Base-by-base conservation (phyloP, 1,140 invertebrate genomes). In the Caenorhabditis remanei region DNA sequence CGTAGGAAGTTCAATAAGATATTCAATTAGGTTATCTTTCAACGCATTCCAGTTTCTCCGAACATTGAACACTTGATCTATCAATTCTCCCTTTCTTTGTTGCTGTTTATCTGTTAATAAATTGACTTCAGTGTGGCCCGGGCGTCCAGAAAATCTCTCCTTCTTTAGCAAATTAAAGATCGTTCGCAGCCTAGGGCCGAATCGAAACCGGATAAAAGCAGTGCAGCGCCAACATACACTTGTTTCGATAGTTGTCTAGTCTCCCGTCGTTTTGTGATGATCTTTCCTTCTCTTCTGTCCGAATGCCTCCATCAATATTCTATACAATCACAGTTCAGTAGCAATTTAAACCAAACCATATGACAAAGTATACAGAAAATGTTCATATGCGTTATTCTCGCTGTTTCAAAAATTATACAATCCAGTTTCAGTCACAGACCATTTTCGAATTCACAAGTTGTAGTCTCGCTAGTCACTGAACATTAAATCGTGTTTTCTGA, bases 211-310 rank as follows among this genome's bases (percentile, higher is more conserved):
- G 71, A 79, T 50, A 50, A 79, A 50, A 46, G 16, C 71, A 41
- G 7, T 50, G 14, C 71, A 24, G 13, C 71, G 14, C 41, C 71
- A 32, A 32, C 32, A 32, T 32, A 32, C 32, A 79, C 71, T 79
- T 53, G 71, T 79, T 79, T 79, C 71, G 71, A 50, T 79, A 79
- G 71, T 50, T 50, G 71, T 79, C 71, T 79, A 79, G 71, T 79
- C 71, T 53, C 71, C 40, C 71, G 46, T 53, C 46, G 46, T n/a
- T 79, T 50, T 50, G 46, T 50, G n/a, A 50, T 79, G 21, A 50
- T 79, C 46, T 79, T 79, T 32, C 43, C 21, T 43, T 79, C 14
- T 79, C 1, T 79, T 53, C 21, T 79, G n/a, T 24, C 21, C 46
- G 46, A 79, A 21, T 75, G 43, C 43, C 21, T 53, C 40, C 19